These are phyloP conservation scores for Camelus dromedarius DNA, from an alignment of 2,113 vertebrate species.

Conservation along the genomic window DNA sequence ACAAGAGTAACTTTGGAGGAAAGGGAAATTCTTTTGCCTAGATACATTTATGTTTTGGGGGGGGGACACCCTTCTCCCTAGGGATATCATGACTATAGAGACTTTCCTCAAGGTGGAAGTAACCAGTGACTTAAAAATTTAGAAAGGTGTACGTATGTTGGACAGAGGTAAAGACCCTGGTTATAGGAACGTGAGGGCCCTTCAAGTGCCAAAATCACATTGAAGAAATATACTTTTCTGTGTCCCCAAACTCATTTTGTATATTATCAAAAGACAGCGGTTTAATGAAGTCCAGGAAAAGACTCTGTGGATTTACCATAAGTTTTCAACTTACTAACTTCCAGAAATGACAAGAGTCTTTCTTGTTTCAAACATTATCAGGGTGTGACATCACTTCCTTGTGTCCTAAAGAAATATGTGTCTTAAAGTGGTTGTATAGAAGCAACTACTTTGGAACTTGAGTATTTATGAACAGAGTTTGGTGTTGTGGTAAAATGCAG, in stretches of 20 bases:
- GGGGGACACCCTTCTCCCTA: not conserved
- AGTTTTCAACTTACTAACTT: not conserved
- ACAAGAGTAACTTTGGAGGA: not conserved
- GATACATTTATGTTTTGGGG: not conserved
- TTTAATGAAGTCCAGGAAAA: slow-evolving; percentile 31
- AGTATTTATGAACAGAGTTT: slow-evolving; percentile 21
- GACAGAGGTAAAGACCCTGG: not conserved
- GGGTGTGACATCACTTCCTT: not conserved
- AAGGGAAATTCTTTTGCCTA: not conserved
- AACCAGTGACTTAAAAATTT: slow-evolving; percentile 10
- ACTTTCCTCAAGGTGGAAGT: not conserved
- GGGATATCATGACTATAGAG: not conserved
- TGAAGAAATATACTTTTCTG: not conserved
- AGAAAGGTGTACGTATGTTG: not conserved
- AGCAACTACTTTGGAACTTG: not conserved
- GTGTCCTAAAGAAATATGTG: not conserved
- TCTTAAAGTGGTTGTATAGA: not conserved
- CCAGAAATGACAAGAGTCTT: not conserved
- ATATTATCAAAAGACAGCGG: not conserved
- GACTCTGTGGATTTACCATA: not conserved
- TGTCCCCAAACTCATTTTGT: not conserved
- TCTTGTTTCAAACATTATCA: slow-evolving; percentile 10
- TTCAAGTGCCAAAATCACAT: not conserved
- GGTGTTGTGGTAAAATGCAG: not conserved
- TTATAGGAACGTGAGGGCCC: not conserved